Evolutionary conservation across 2,113 vertebrate species (phyloP).

Genomic region (Poeciliopsis retropinna): DNA sequence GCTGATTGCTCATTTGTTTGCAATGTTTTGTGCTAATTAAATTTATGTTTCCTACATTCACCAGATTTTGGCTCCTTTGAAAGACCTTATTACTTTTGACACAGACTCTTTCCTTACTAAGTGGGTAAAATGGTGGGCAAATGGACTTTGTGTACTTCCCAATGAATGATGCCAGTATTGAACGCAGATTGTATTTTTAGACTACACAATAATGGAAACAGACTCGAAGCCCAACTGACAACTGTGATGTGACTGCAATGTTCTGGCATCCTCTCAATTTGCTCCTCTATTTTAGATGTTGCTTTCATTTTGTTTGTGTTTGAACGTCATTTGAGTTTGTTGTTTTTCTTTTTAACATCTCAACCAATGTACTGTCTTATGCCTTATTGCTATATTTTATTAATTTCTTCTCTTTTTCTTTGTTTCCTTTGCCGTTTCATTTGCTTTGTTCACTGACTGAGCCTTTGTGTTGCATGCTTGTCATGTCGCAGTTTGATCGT

Average conservation of each 20-base stretch:
- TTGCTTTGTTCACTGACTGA: conserved; percentile 64
- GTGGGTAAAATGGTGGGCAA: conserved; percentile 56
- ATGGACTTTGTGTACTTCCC: conserved; percentile 31
- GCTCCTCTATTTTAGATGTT: conserved; percentile 31
- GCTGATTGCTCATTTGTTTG: conserved; percentile 73
- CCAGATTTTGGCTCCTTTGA: conserved; percentile 61
- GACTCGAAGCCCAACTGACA: conserved; percentile 37
- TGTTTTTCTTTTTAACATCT: conserved; percentile 35
- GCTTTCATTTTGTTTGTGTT: conserved; percentile 30
- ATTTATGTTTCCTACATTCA: conserved; percentile 72
- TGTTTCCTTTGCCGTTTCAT: conserved; percentile 44
- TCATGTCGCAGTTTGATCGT: conserved; percentile 80
- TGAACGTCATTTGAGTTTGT: conserved; percentile 49
- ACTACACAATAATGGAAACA: conserved; percentile 26
- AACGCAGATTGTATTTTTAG: conserved; percentile 31
- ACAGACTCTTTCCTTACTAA: conserved; percentile 53
- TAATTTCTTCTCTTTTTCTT: conserved; percentile 47
- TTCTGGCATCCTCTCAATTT: conserved; percentile 71
- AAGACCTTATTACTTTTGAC: conserved; percentile 64
- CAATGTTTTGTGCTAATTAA: conserved; percentile 72
- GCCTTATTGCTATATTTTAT: conserved; percentile 45
- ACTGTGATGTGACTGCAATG: conserved; percentile 1
- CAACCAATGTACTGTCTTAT: conserved; percentile 48
- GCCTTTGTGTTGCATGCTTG: conserved; percentile 75
- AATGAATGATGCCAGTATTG: conserved; percentile 33